Evolutionary conservation across 1,140 invertebrate species (phyloP).

Genomic region (Pentalonia nigronervosa): DNA sequence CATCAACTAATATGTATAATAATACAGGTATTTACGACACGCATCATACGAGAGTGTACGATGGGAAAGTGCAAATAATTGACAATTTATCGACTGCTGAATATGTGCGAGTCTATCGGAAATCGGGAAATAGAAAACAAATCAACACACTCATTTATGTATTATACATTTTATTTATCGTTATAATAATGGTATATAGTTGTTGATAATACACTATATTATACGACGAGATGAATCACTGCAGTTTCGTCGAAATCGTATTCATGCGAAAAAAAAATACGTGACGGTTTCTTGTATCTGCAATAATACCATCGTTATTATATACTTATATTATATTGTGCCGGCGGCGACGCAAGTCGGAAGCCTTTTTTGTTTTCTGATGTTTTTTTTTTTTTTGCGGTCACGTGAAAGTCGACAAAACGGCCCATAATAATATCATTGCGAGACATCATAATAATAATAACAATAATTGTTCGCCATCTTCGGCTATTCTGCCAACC

Average conservation of each 20-base stretch:
- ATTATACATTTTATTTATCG: not conserved
- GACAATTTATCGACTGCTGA: not conserved
- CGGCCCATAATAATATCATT: not conserved
- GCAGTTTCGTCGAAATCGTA: not conserved
- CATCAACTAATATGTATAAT: too few species aligned
- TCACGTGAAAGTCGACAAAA: conserved; percentile 45
- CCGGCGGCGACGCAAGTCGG: not conserved
- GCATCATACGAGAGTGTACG: not conserved
- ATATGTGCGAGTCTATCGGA: not conserved
- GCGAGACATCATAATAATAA: not conserved
- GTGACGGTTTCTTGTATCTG: not conserved
- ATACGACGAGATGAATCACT: not conserved
- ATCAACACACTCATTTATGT: not conserved
- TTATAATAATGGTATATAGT: not conserved
- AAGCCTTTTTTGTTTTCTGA: not conserved
- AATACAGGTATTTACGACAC: not conserved
- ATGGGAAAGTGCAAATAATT: not conserved
- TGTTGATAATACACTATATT: not conserved
- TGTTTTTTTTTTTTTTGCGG: conserved; percentile 27
- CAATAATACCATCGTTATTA: not conserved
- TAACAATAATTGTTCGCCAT: not conserved
- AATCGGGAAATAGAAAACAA: not conserved
- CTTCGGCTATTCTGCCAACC: not conserved
- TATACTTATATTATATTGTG: not conserved
- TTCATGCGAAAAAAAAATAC: not conserved